Evolutionary conservation across 1,140 invertebrate genomes (phyloP).

Genomic region (Drosophila orena): DNA sequence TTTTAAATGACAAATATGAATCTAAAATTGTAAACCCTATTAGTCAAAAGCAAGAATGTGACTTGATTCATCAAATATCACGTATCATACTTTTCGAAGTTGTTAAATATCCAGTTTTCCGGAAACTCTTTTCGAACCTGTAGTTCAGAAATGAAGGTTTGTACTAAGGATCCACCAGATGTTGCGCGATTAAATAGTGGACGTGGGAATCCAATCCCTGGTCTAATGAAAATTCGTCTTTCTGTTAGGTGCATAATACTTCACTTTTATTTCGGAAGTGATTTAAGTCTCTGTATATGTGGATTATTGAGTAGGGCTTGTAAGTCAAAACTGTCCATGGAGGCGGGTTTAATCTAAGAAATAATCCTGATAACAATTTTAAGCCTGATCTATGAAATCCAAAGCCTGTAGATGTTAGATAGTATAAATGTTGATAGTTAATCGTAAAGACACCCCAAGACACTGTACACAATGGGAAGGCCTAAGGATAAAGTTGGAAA

Average conservation of each 20-base stretch:
- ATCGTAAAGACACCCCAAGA: neutral
- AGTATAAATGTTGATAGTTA: too few species aligned
- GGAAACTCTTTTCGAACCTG: constrained; percentile 61
- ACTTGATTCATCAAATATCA: neutral
- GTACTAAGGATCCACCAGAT: neutral
- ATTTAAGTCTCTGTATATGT: too few species aligned
- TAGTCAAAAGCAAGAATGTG: constrained; percentile 24
- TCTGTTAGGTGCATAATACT: constrained; percentile 7
- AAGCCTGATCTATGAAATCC: too few species aligned
- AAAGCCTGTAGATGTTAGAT: too few species aligned
- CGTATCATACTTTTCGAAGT: constrained; percentile 45
- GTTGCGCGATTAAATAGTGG: neutral
- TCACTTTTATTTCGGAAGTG: neutral
- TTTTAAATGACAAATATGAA: too few species aligned
- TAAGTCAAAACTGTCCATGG: neutral
- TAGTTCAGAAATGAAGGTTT: neutral
- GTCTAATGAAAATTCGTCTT: constrained; percentile 25
- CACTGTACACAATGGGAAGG: neutral
- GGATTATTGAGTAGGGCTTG: neutral
- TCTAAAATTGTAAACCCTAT: neutral
- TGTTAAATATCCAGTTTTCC: constrained; percentile 64
- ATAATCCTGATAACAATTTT: too few species aligned
- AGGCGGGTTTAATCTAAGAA: neutral
- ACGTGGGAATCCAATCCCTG: neutral
- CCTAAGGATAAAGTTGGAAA: neutral